Base-by-base conservation (phyloP, 2,113 vertebrate species). In the Toxotes jaculatrix region DNA sequence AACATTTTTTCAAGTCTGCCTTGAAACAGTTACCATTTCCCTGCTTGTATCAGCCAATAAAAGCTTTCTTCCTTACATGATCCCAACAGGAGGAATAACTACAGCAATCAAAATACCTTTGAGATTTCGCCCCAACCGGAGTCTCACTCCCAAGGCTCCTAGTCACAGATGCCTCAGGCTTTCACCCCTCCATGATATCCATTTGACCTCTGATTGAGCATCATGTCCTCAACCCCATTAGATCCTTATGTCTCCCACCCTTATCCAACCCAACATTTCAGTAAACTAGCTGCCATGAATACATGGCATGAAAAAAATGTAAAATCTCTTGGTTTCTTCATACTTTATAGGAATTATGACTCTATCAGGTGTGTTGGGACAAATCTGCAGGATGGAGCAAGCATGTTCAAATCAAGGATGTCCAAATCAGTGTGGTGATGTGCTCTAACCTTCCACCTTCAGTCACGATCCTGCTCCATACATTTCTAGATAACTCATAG, bases 371-470 rank as follows among this genome's bases (percentile, higher is more conserved):
- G 27, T n/a, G 13, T 62, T 13, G 19, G 31, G 45, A 66, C n/a
- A 56, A 57, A 66, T 79, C 45, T 62, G n/a, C 78, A 71, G 51
- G 19, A 59, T 45, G 62, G 42, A 62, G 59, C 23, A 49, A 38
- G 67, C 40, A 21, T 23, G 34, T 27, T 27, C 27, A 27, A 27
- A 27, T 27, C 27, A 38, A 23, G 36, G 67, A 59, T 73, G 49
- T 80, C 70, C 0, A 12, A 72, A 75, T 62, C 69, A 10, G 63
- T 34, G 64, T 63, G 34, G 64, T 60, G 71, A 69, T 82, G 70
- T 63, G 66, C 49, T 70, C 56, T 34, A 11, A 68, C 79, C 57
- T 77, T 56, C 82, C 40, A 84, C 66, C 78, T 40, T 45, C 56
- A 49, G 73, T 61, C 80, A 47, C 62, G 43, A 13, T 69, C 27